A percentile compares a stretch with the other conserved stretches of the same genome.
Evolutionary conservation across 2,797 vertebrate species (phyloP).

Genomic region (Caiman crocodilus): DNA sequence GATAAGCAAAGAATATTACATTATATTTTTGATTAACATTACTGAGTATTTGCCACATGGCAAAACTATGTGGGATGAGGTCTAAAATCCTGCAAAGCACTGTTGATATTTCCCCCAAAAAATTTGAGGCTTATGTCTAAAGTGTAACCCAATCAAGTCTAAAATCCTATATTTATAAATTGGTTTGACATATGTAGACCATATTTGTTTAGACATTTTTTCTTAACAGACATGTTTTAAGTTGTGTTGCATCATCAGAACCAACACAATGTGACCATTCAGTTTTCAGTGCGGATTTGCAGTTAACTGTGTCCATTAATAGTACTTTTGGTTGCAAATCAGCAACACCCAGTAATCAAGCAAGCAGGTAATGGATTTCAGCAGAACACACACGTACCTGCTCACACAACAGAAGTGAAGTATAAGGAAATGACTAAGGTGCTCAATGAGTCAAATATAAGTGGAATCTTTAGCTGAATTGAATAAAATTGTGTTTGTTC

Average conservation of each 20-base stretch:
- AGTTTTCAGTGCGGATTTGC: slow-evolving; percentile 14
- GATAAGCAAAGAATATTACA: neutral
- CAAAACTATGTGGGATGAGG: neutral
- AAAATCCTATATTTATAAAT: slow-evolving; percentile 11
- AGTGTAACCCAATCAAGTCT: slow-evolving; percentile 22
- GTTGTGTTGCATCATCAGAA: neutral
- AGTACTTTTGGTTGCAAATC: slow-evolving; percentile 26
- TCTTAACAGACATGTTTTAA: neutral
- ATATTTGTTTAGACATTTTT: slow-evolving; percentile 6
- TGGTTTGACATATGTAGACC: neutral
- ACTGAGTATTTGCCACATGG: neutral
- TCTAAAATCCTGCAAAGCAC: neutral
- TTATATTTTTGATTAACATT: slow-evolving; percentile 29
- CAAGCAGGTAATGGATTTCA: slow-evolving; percentile 30
- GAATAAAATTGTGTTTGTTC: neutral
- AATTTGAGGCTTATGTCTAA: neutral
- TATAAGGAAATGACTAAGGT: slow-evolving; percentile 5
- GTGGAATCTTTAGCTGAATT: neutral
- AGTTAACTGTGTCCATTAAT: neutral
- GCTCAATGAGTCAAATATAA: slow-evolving; percentile 11
- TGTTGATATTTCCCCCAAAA: slow-evolving; percentile 14
- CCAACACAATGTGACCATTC: neutral
- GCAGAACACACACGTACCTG: neutral
- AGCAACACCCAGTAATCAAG: slow-evolving; percentile 8
- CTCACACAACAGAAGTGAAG: neutral